Evolutionary conservation across 2,888 invertebrate genomes (phyloP).

Genomic region (Ophion ventricosus): DNA sequence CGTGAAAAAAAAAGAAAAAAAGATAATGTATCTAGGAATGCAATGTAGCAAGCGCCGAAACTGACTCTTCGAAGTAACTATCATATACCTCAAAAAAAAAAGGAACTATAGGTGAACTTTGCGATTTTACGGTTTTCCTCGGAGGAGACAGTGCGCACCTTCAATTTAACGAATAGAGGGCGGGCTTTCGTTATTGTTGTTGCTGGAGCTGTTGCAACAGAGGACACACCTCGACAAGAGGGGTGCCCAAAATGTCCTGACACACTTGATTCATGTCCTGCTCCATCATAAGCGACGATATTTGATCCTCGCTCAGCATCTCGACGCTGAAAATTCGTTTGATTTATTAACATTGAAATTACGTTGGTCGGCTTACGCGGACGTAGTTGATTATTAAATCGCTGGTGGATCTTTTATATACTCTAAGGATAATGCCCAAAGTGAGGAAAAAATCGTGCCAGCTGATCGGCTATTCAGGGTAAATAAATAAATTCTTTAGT

Average conservation of each 20-base stretch:
- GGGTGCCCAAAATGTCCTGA: slow-evolving; percentile 87
- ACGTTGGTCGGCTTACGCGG: neutral
- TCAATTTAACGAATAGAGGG: slow-evolving; percentile 32
- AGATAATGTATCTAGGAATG: slow-evolving; percentile 22
- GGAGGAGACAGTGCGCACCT: neutral
- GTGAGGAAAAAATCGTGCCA: no score
- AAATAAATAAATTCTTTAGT: no score
- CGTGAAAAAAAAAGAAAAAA: neutral
- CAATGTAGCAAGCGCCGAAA: slow-evolving; percentile 9
- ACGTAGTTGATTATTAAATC: neutral
- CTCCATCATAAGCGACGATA: slow-evolving; percentile 90
- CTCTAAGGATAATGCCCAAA: no score
- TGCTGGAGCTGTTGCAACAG: slow-evolving; percentile 80
- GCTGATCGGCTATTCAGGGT: no score
- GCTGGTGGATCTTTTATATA: no score
- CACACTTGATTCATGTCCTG: slow-evolving; percentile 89
- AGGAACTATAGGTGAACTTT: slow-evolving; percentile 23
- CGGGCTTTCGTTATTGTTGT: slow-evolving; percentile 74
- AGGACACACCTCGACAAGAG: slow-evolving; percentile 84
- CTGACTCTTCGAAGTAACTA: neutral
- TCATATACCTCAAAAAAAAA: slow-evolving; percentile 11
- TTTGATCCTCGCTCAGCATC: slow-evolving; percentile 91
- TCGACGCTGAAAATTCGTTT: slow-evolving; percentile 86
- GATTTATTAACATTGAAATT: slow-evolving; percentile 12
- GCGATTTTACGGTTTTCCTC: slow-evolving; percentile 1